These are phyloP conservation scores for Catostylus mosaicus DNA, from an alignment of 30 jellyfish, hydroid and myxozoan genomes.

Conservation along the genomic window DNA sequence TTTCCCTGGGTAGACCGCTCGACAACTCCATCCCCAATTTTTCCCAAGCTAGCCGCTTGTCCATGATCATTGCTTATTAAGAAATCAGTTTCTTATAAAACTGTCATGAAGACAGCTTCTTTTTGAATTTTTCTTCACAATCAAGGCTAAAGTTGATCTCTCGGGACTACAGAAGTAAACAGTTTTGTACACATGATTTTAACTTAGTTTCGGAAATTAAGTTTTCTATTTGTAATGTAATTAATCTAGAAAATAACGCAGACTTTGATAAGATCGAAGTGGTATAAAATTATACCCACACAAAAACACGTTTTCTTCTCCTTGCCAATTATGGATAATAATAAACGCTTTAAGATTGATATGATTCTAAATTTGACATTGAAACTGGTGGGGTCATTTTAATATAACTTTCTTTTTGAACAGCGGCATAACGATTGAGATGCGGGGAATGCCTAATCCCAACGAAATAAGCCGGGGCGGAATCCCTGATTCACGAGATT, in stretches of 20 bases:
- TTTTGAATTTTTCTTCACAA: too few species aligned
- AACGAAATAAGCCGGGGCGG: too few species aligned
- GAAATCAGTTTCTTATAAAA: too few species aligned
- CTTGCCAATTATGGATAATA: background rate
- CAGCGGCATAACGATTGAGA: too few species aligned
- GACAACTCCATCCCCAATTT: too few species aligned
- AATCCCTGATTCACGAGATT: too few species aligned
- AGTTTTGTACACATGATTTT: background rate
- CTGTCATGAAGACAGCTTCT: too few species aligned
- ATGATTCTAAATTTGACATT: background rate
- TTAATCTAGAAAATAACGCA: conserved; percentile 2
- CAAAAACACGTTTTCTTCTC: background rate
- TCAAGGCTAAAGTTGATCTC: background rate
- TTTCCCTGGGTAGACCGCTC: too few species aligned
- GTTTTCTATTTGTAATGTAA: conserved; percentile 7
- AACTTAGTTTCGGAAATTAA: conserved; percentile 12
- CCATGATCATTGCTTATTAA: too few species aligned
- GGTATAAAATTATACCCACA: conserved; percentile 21
- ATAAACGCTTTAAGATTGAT: background rate
- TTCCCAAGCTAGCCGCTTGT: too few species aligned
- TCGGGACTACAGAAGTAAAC: conserved; percentile 17
- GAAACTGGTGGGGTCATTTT: background rate
- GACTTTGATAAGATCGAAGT: conserved; percentile 38
- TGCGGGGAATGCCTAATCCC: too few species aligned
- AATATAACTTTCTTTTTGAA: too few species aligned